phyloP scores from a whole-genome alignment of 2,113 vertebrate genomes.

The Pterocles burchelli region DNA sequence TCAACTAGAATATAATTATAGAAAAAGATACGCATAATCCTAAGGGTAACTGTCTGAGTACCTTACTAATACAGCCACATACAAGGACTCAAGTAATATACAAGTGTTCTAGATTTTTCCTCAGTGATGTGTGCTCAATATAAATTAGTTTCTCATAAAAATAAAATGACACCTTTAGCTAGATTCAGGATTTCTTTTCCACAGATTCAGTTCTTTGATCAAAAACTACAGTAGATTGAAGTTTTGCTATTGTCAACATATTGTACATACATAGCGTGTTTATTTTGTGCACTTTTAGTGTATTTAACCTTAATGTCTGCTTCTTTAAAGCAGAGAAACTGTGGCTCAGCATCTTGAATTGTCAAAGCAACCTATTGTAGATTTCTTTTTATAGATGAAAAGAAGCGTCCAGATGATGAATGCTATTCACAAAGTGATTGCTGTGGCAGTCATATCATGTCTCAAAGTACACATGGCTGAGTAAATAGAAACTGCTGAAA shows the following conservation, averaged over 20 bases:
- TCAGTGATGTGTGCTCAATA: constrained; percentile 57
- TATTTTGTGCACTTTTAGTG: constrained; percentile 67
- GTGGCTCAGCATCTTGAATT: constrained; percentile 52
- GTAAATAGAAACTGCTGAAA: constrained; percentile 55
- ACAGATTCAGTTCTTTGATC: constrained; percentile 57
- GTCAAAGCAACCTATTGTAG: constrained; percentile 61
- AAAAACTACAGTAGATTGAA: constrained; percentile 45
- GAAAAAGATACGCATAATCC: constrained; percentile 17
- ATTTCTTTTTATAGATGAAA: constrained; percentile 53
- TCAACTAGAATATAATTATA: constrained; percentile 15
- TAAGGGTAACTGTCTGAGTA: constrained; percentile 49
- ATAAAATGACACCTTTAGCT: constrained; percentile 62
- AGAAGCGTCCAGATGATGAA: constrained; percentile 55
- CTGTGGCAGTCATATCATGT: constrained; percentile 36
- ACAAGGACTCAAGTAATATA: constrained; percentile 4
- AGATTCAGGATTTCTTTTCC: constrained; percentile 38
- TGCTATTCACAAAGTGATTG: constrained; percentile 34
- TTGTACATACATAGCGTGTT: neutral
- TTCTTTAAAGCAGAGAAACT: constrained; percentile 55
- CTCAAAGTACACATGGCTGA: constrained; percentile 25
- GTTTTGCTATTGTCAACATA: constrained; percentile 34
- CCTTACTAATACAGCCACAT: constrained; percentile 5
- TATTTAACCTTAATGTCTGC: constrained; percentile 65
- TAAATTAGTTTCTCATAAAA: constrained; percentile 67
- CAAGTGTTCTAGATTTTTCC: constrained; percentile 70